Conservation (phyloP, 2,888 invertebrate species). For the Callinectes sapidus region DNA sequence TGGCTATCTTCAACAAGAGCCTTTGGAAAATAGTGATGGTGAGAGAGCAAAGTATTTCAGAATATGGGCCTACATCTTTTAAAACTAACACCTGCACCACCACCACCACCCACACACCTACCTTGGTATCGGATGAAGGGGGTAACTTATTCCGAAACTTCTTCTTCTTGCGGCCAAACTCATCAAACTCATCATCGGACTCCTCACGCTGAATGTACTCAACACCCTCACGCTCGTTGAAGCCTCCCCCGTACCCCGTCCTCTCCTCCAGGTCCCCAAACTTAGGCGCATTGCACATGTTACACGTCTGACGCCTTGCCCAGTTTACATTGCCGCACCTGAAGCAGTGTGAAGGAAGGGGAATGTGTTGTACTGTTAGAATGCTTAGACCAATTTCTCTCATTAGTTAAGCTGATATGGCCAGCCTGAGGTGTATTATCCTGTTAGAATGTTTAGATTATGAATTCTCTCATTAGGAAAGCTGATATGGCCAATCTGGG, state of each 20-base stretch:
- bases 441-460: too few species aligned
- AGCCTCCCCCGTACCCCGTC: slow-evolving; percentile 80
- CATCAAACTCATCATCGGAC: slow-evolving; percentile 97
- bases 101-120: neutral
- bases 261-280: slow-evolving; percentile 93
- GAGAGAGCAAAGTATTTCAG: too few species aligned
- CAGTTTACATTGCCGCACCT: slow-evolving; percentile 98
- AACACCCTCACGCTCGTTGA: slow-evolving; percentile 96
- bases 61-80: too few species aligned
- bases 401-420: too few species aligned
- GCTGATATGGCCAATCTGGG: too few species aligned
- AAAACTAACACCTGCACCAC: too few species aligned
- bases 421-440: too few species aligned
- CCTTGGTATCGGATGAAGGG: slow-evolving; percentile 19
- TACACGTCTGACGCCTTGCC: slow-evolving; percentile 96
- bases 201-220: slow-evolving; percentile 93
- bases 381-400: neutral
- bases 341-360: neutral
- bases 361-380: neutral
- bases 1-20: too few species aligned
- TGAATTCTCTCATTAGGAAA: too few species aligned
- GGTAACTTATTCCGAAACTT: slow-evolving; percentile 76
- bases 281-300: slow-evolving; percentile 99
- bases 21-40: too few species aligned
- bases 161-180: slow-evolving; percentile 80